These are phyloP conservation scores for Leucoma salicis DNA, from an alignment of 2,888 invertebrate genomes.

Conservation along the genomic window DNA sequence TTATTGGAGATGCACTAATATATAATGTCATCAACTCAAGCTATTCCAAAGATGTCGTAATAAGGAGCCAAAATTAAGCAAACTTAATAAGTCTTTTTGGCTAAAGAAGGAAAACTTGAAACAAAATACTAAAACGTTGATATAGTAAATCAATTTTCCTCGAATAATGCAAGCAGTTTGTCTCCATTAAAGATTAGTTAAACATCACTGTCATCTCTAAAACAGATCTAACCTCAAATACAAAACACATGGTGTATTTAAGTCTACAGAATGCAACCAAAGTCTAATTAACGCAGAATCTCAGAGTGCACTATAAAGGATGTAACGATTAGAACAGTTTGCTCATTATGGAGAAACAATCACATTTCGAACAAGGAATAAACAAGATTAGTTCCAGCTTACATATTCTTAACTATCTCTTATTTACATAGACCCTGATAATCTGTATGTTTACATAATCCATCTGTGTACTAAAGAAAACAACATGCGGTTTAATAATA, in stretches of 20 bases:
- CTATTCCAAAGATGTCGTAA: too few relatives aligned
- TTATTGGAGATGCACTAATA: too few relatives aligned
- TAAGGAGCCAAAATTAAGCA: too few relatives aligned
- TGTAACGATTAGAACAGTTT: slow-evolving; percentile 69
- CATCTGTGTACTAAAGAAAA: not conserved
- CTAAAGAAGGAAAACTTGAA: too few relatives aligned
- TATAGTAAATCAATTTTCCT: too few relatives aligned
- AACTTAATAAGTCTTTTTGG: too few relatives aligned
- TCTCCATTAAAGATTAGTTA: too few relatives aligned
- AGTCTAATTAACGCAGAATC: slow-evolving; percentile 71
- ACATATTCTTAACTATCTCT: slow-evolving; percentile 22
- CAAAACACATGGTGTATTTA: slow-evolving; percentile 51
- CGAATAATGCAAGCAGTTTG: too few relatives aligned
- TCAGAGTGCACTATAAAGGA: slow-evolving; percentile 61
- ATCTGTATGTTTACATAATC: slow-evolving; percentile 19
- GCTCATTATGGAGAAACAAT: slow-evolving; percentile 79
- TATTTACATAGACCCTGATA: slow-evolving; percentile 23
- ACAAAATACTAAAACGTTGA: too few relatives aligned
- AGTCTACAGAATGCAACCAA: slow-evolving; percentile 62
- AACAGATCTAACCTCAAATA: slow-evolving; percentile 54
- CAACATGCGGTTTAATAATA: too few relatives aligned
- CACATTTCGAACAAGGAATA: slow-evolving; percentile 71
- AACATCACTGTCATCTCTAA: slow-evolving; percentile 24
- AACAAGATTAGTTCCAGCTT: slow-evolving; percentile 55
- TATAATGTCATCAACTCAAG: too few relatives aligned